A percentile compares a stretch with the other conserved stretches of the same genome.
Evolutionary conservation across 2,888 invertebrate species (phyloP).

Genomic region (Phasia obesa): DNA sequence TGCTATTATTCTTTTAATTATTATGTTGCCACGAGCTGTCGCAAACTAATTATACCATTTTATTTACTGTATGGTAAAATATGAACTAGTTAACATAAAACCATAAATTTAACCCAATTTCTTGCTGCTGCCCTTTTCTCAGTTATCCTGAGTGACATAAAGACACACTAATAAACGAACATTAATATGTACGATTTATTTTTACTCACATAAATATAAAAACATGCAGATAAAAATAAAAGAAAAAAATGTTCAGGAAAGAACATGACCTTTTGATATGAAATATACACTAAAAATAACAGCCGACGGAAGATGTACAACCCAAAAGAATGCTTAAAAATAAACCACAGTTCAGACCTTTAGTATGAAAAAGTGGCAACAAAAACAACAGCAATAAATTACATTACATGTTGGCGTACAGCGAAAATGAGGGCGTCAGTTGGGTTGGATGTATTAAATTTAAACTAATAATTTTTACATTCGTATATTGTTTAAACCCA

Average conservation of each 20-base stretch:
- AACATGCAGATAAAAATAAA: background rate
- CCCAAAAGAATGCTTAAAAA: conserved; percentile 1
- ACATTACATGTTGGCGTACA: conserved; percentile 1
- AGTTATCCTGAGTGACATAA: background rate
- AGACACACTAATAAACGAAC: background rate
- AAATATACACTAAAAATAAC: background rate
- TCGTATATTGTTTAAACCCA: background rate
- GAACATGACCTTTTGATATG: conserved; percentile 5
- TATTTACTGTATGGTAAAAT: background rate
- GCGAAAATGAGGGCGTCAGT: background rate
- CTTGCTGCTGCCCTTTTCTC: conserved; percentile 6
- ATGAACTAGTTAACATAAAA: conserved; percentile 13
- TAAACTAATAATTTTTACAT: background rate
- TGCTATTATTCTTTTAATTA: no score
- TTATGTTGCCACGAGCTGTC: no score
- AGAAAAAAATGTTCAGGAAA: background rate
- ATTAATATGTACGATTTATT: conserved; percentile 3
- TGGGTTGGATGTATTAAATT: background rate
- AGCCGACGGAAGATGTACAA: background rate
- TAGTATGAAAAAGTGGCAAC: conserved; percentile 22
- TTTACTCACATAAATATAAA: background rate
- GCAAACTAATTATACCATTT: background rate
- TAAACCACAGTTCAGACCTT: conserved; percentile 24
- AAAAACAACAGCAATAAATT: background rate
- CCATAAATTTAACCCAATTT: conserved; percentile 37